Percentiles rank a stretch among this genome's conserved stretches.
Evolutionary conservation across 1,140 invertebrate genomes (phyloP).

Genomic region (Pogonomyrmex californicus): DNA sequence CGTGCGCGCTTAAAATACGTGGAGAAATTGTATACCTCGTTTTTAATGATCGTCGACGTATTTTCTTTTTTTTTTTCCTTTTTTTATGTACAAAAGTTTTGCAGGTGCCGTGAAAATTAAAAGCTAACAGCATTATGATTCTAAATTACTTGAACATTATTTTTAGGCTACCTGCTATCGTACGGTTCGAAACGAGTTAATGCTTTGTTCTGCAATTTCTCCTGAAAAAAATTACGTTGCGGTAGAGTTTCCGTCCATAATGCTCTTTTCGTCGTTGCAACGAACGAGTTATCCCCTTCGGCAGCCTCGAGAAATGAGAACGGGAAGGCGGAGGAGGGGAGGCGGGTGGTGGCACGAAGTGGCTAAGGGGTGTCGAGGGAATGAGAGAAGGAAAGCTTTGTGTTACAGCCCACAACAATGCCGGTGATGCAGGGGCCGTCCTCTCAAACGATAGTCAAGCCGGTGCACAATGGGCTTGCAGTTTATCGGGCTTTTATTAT

Average conservation of each 20-base stretch:
- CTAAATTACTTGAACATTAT: background rate
- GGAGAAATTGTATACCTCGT: background rate
- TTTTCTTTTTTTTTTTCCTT: background rate
- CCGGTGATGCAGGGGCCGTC: conserved; percentile 51
- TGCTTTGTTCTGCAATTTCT: conserved; percentile 40
- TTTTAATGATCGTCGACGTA: background rate
- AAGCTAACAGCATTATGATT: background rate
- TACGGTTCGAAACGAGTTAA: conserved; percentile 17
- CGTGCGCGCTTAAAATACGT: conserved; percentile 31
- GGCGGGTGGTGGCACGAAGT: conserved; percentile 28
- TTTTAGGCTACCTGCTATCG: background rate
- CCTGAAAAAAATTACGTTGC: conserved; percentile 16
- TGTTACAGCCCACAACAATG: conserved; percentile 70
- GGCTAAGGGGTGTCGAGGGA: conserved; percentile 35
- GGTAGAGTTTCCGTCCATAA: conserved; percentile 31
- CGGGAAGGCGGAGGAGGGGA: background rate
- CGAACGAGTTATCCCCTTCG: conserved; percentile 55
- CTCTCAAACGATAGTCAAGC: conserved; percentile 65
- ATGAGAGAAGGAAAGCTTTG: conserved; percentile 59
- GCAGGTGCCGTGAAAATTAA: background rate
- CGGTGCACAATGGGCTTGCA: conserved; percentile 67
- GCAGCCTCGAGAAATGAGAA: conserved; percentile 43
- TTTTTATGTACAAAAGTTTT: background rate
- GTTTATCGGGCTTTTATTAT: conserved; percentile 80
- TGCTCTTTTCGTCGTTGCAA: conserved; percentile 55